Evolutionary conservation across 1,140 invertebrate species (phyloP), one percentile per base, ranked within the genome.

Genomic region (Archivesica marissinica): DNA sequence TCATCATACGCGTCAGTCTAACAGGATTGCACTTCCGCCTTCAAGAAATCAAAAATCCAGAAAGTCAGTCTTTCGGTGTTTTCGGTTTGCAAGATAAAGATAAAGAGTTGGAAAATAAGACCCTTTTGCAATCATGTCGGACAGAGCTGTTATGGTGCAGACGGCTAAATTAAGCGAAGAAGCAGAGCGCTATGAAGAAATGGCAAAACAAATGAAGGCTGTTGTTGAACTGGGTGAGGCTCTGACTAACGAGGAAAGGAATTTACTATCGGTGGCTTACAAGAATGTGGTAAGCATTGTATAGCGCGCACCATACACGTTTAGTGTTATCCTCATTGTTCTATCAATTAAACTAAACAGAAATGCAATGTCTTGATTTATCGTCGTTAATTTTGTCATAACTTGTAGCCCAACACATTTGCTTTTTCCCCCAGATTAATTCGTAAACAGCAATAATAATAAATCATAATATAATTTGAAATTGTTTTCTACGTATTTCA

Each of bases 191-290:
- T 92, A 90, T 70, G 92, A 92, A 47, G 91, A 92, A 52, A 92
- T 92, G 92, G 91, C 91, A 23, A 47, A 61, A 47, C 72, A 85
- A 15, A 91, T 92, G 91, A 88, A 88, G 50, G 77, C 84, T 47
- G 88, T 91, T 23, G 89, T 89, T 7, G 85, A 90, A 85, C 72
- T 70, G 38, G 44, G 61, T 35, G 80, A 59, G 39, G 17, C 64
- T 0, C 88, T 94, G 28, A 89, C 87, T 13, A 83, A 85, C 38
- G 93, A 93, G 70, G 98, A 99, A 95, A 96, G 99, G 91, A 99
- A 99, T 95, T 96, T 99, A 72, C 96, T 99, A 88, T 99, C 98
- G 76, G 98, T 99, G 90, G 99, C 99, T 88, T 99, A 99, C 95
- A 99, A 99, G 96, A 99, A 99, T 95, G 98, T 99, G 75, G 98